A percentile compares a stretch with the other conserved stretches of the same genome.
Conservation (phyloP, 2,888 invertebrate species). For the Thera britannica region DNA sequence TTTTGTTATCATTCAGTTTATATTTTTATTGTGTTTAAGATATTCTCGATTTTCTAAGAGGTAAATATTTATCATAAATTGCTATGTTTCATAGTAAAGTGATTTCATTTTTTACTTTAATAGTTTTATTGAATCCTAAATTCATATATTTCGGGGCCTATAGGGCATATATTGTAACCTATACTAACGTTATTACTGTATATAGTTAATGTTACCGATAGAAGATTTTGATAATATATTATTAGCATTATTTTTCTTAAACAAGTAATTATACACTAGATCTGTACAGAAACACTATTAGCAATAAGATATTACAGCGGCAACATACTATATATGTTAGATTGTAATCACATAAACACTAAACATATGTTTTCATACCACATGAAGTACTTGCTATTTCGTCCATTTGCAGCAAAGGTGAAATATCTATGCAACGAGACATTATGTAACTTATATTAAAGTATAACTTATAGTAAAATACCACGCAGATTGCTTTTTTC, state of each 20-base stretch:
- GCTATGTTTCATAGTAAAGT: no score
- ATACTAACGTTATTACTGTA: not conserved
- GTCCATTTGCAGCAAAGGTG: conserved; percentile 55
- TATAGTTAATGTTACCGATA: not conserved
- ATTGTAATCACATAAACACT: conserved; percentile 32
- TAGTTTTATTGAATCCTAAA: not conserved
- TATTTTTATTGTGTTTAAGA: no score
- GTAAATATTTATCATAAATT: no score
- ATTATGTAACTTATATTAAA: not conserved
- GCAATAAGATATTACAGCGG: conserved; percentile 19
- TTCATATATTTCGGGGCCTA: not conserved
- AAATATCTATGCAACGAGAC: conserved; percentile 59
- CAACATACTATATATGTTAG: conserved; percentile 10
- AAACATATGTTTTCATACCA: conserved; percentile 48
- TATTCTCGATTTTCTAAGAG: no score
- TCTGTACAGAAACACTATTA: conserved; percentile 13
- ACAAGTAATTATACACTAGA: not conserved
- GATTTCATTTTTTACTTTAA: not conserved
- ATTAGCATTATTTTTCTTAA: conserved; percentile 2
- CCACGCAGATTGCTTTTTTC: no score
- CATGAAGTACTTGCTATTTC: conserved; percentile 26
- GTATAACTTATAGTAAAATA: no score
- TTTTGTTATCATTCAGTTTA: no score
- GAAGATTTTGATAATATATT: conserved; percentile 4
- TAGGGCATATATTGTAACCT: not conserved